Percentiles rank a stretch among this genome's conserved stretches.
These are phyloP conservation scores for Oopsacas minuta DNA, from an alignment of 37 sponge, comb jelly and placozoan species.

Conservation along the genomic window DNA sequence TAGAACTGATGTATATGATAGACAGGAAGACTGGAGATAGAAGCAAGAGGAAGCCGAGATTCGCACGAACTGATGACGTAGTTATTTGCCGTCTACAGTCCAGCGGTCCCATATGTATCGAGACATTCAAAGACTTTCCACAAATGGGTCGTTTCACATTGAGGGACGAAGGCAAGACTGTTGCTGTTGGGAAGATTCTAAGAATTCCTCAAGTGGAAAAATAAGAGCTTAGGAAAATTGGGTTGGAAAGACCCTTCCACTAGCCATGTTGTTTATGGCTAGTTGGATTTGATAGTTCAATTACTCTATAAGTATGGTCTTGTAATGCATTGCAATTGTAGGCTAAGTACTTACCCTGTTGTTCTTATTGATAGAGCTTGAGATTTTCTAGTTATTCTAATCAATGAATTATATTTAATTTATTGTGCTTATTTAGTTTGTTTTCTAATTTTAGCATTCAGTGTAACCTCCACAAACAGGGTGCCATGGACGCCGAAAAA, in stretches of 20 bases:
- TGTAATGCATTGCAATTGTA: background rate
- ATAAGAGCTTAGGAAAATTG: background rate
- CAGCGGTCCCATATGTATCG: conserved; percentile 80
- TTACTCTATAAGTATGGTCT: background rate
- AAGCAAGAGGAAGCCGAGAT: conserved; percentile 51
- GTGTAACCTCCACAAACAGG: no score
- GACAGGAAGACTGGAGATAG: conserved; percentile 90
- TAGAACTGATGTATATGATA: conserved; percentile 60
- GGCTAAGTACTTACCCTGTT: background rate
- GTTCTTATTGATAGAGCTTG: background rate
- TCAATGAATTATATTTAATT: no score
- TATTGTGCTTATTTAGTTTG: no score
- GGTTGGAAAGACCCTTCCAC: background rate
- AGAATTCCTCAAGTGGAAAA: conserved; percentile 21
- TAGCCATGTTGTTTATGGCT: background rate
- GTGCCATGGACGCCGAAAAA: no score
- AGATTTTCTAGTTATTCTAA: no score
- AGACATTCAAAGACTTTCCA: conserved; percentile 87
- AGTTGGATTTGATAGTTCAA: background rate
- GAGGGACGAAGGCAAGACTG: conserved; percentile 93
- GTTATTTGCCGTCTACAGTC: conserved; percentile 65
- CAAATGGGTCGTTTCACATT: conserved; percentile 93
- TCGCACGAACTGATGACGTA: conserved; percentile 83
- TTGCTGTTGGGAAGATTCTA: conserved; percentile 94
- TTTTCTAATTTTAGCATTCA: no score